Base-by-base conservation (phyloP, 2,113 vertebrate genomes). In the Heterochromis multidens region DNA sequence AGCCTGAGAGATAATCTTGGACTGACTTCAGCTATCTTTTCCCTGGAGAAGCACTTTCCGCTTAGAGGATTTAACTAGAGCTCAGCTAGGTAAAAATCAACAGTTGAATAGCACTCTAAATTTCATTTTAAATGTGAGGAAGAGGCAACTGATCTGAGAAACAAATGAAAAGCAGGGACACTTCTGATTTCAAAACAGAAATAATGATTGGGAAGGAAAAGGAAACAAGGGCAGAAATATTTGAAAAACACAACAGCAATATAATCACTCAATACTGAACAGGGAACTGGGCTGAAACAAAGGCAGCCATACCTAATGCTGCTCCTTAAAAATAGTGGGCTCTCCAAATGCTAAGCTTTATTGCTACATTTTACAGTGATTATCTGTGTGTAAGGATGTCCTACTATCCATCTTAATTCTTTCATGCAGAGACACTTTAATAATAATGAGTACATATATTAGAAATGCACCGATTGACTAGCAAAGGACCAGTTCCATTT, bases 51-150 rank as follows among this genome's bases (percentile, higher is more conserved):
- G 79, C 83, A 87, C 14, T 84, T 88, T 83, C 33, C 80, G 40
- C 87, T 91, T 52, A 83, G 46, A 80, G 87, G 78, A 91, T 90
- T 90, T 84, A 82, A 87, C 77, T 49, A 76, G 81, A 80, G 85
- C 84, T 58, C 60, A 83, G 77, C 52, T 62, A 77, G 86, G 81
- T 86, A 72, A 85, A 89, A 65, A 63, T 54, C 11, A 65, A 67
- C 1, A 5, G 59, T 60, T 49, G 60, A 80, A 80, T 81, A 72
- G 9, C 5, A 16, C 9, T 58, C 59, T 58, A 61, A 80, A 40
- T 79, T 80, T 83, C 14, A 63, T 56, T 46, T 67, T 29, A 62
- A 86, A 78, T 37, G 23, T 43, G 17, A 33, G 40, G 57, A 43
- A 23, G 29, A 77, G 17, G 29, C 3, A 14, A 7, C 33, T 33